Percentiles rank a stretch among this genome's conserved stretches.
These are phyloP conservation scores for Epistrophella euchroma DNA, from an alignment of 2,888 invertebrate genomes.

Conservation along the genomic window DNA sequence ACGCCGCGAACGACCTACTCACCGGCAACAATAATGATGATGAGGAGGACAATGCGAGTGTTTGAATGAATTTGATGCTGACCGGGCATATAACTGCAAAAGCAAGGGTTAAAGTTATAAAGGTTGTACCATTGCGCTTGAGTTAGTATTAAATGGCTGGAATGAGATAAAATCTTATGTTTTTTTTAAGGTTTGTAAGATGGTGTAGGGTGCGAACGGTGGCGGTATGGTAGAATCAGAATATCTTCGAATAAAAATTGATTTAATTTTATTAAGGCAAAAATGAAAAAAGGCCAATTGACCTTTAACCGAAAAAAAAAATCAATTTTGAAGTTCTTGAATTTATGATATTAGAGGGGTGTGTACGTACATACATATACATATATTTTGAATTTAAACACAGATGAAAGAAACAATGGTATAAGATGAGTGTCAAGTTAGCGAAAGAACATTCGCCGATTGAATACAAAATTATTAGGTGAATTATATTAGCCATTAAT, in stretches of 20 bases:
- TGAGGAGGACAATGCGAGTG: neutral
- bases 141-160: slow-evolving; percentile 1
- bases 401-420: too few species aligned
- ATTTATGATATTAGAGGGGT: slow-evolving; percentile 11
- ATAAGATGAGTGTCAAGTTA: too few species aligned
- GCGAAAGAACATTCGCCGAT: too few species aligned
- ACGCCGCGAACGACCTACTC: too few species aligned
- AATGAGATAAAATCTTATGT: slow-evolving; percentile 12
- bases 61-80: neutral
- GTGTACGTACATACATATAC: too few species aligned
- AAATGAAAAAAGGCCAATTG: slow-evolving; percentile 9
- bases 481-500: too few species aligned
- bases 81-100: neutral
- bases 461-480: too few species aligned
- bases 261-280: slow-evolving; percentile 62
- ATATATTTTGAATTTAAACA: neutral
- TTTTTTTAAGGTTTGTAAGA: neutral
- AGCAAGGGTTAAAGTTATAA: neutral
- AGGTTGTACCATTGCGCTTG: neutral
- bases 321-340: slow-evolving; percentile 11
- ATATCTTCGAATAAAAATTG: slow-evolving; percentile 49
- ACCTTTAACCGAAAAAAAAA: slow-evolving; percentile 9
- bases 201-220: too few species aligned
- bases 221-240: slow-evolving; percentile 25
- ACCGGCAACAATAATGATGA: neutral